Evolutionary conservation across 2,113 vertebrate genomes (phyloP).

Genomic region (Strigops habroptila): DNA sequence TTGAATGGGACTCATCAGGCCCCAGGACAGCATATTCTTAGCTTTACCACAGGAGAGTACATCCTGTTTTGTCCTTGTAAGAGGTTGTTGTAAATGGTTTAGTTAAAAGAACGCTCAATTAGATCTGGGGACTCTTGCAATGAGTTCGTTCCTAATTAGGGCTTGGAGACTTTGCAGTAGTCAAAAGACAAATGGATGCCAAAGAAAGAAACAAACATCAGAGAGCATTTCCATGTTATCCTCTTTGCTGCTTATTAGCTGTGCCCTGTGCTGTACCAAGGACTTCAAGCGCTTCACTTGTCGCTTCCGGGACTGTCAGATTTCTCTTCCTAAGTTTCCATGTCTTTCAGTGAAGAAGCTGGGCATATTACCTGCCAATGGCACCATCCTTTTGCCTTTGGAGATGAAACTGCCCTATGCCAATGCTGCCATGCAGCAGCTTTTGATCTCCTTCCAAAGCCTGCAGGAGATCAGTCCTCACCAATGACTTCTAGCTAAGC

Average conservation of each 20-base stretch:
- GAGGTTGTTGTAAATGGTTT: slow-evolving; percentile 30
- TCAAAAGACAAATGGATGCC: not conserved
- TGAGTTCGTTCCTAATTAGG: not conserved
- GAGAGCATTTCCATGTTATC: not conserved
- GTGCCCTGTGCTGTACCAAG: not conserved
- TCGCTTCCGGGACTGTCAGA: not conserved
- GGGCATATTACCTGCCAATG: not conserved
- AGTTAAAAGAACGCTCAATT: slow-evolving; percentile 14
- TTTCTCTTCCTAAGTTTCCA: not conserved
- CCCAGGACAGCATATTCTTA: not conserved
- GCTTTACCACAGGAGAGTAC: slow-evolving; percentile 8
- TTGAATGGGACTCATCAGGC: not conserved
- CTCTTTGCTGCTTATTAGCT: not conserved
- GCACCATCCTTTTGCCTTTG: not conserved
- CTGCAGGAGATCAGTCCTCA: not conserved
- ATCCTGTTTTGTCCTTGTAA: not conserved
- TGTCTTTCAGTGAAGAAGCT: not conserved
- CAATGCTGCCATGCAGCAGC: rapidly evolving
- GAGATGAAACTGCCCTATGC: not conserved
- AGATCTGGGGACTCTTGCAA: not conserved
- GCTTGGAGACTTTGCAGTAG: not conserved
- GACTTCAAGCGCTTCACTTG: not conserved
- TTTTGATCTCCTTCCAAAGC: not conserved
- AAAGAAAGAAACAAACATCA: not conserved
- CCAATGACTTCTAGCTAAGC: not conserved